Base-by-base conservation (phyloP, 1,140 invertebrate species). In the Ridgeia piscesae region DNA sequence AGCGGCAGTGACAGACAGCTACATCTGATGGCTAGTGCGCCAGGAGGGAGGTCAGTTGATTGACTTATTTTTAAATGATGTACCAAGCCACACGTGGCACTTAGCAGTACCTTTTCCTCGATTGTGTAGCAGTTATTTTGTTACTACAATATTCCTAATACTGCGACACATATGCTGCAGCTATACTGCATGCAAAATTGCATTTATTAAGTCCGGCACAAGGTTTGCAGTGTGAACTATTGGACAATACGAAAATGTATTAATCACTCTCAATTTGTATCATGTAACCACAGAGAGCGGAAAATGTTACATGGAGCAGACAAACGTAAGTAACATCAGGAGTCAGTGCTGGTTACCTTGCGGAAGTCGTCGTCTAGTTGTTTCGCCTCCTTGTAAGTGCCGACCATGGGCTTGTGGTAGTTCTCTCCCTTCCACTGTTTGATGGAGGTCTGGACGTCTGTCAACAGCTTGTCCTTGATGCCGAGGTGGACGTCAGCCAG, bases 311-410 rank as follows among this genome's bases (percentile, higher is more conserved):
- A n/a, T n/a, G n/a, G n/a, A n/a, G n/a, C n/a, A n/a, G n/a, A n/a
- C n/a, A n/a, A n/a, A n/a, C n/a, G n/a, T n/a, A n/a, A n/a, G n/a
- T n/a, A n/a, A n/a, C n/a, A n/a, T n/a, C n/a, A n/a, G n/a, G n/a
- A 77, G n/a, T n/a, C 33, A n/a, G 89, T n/a, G n/a, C n/a, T 88
- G 1, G 92, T 92, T 94, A 96, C 96, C 96, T 99, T 99, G 96
- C 99, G 99, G 96, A 99, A 99, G 90, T 98, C 97, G 95, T 99
- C 99, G 95, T 99, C 99, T 97, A 99, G 98, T 96, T 99, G 99
- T 96, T 99, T 99, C 92, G 98, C 97, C 95, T 99, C 99, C 96
- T 99, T 99, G 93, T 99, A 97, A 94, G 98, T 98, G 11, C 94
- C 94, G 96, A 99, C 99, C 97, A 99, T 94, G 97, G 98, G 98